A percentile compares a stretch with the other conserved stretches of the same genome.
phyloP scores from a whole-genome alignment of 2,113 vertebrate species.

The Neofelis nebulosa region DNA sequence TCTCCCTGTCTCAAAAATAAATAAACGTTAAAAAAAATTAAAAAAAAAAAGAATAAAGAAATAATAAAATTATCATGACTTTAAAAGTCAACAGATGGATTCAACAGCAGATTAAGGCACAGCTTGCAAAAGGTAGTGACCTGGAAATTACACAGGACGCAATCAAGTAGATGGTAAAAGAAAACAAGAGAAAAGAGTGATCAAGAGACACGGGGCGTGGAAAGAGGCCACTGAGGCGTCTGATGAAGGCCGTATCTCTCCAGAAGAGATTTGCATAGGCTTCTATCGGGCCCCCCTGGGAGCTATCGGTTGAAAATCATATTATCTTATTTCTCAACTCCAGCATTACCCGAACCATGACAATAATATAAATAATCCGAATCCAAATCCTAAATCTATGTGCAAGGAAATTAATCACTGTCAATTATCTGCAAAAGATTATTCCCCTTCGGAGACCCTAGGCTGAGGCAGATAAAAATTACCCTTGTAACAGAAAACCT shows the following conservation, averaged over 20 bases:
- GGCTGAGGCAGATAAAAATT: neutral
- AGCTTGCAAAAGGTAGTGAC: neutral
- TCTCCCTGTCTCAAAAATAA: too few species aligned
- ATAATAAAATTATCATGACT: neutral
- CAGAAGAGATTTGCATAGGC: accelerated
- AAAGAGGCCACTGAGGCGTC: neutral
- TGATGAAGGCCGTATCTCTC: accelerated
- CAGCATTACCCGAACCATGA: neutral
- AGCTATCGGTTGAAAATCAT: neutral
- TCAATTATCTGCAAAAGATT: neutral
- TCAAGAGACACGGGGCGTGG: neutral
- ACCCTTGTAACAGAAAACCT: neutral
- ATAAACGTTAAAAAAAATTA: too few species aligned
- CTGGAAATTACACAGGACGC: neutral
- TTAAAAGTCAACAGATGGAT: neutral
- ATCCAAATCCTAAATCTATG: neutral
- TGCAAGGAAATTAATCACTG: neutral
- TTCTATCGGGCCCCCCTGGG: neutral
- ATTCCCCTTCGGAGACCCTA: neutral
- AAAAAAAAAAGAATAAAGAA: neutral
- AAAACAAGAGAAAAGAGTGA: neutral
- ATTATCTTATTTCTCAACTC: neutral
- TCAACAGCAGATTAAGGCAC: neutral
- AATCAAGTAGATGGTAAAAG: neutral
- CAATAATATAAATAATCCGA: neutral